phyloP scores from a whole-genome alignment of 2,888 invertebrate genomes.

The Imbricaverruca yamaguchii region DNA sequence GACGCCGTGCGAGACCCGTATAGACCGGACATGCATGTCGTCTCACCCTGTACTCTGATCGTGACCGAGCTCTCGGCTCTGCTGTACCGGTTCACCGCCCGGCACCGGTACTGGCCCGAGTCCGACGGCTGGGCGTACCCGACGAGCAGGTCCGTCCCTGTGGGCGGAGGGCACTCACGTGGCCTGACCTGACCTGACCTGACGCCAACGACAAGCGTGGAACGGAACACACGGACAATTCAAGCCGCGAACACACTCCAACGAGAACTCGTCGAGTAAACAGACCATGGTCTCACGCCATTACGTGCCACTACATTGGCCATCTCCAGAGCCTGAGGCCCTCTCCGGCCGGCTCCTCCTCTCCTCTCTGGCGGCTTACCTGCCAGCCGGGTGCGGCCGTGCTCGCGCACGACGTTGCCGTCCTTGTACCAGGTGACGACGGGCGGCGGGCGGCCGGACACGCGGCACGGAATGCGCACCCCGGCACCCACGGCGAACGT shows the following conservation, averaged over 20 bases:
- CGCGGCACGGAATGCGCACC: background rate
- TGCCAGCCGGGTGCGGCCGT: background rate
- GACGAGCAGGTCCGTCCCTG: background rate
- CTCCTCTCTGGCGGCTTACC: background rate
- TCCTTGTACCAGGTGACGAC: conserved; percentile 3
- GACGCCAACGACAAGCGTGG: background rate
- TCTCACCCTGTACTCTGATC: background rate
- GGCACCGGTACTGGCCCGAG: background rate
- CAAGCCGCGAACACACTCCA: too few species aligned
- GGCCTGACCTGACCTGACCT: background rate
- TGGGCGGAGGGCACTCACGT: background rate
- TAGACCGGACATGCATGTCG: too few species aligned
- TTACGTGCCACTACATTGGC: background rate
- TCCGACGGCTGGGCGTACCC: background rate
- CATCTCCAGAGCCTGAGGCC: background rate
- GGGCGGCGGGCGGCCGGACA: background rate
- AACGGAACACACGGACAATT: too few species aligned
- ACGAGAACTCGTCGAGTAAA: background rate
- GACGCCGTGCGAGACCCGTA: too few species aligned
- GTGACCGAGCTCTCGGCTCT: background rate
- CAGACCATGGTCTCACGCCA: background rate
- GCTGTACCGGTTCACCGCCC: background rate
- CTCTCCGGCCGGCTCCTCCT: too few species aligned
- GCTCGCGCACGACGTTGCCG: background rate
- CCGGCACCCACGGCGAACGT: background rate